Conservation (phyloP, 2,797 vertebrate genomes). For the Peromyscus melanophrys region DNA sequence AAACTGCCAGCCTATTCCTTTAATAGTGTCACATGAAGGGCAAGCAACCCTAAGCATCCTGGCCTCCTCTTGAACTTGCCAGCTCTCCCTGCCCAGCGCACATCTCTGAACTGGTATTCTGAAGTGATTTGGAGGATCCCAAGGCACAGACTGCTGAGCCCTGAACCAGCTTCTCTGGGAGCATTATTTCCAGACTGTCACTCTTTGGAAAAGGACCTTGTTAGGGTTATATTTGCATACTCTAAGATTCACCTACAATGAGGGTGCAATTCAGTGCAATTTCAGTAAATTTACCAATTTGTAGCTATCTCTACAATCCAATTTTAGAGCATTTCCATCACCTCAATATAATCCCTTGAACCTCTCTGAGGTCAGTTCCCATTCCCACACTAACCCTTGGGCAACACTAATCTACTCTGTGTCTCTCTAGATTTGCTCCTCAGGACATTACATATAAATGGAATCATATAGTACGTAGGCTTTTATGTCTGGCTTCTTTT, state of each 20-base stretch:
- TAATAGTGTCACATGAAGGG: not conserved
- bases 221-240: not conserved
- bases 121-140: not conserved
- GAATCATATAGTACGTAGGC: accelerated
- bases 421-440: not conserved
- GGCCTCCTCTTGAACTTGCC: not conserved
- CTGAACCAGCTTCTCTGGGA: not conserved
- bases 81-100: not conserved
- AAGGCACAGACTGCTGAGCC: not conserved
- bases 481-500: constrained; percentile 15
- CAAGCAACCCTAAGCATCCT: no score
- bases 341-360: not conserved
- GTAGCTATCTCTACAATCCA: not conserved
- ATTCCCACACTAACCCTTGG: not conserved
- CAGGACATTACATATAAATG: not conserved
- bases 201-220: not conserved
- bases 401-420: not conserved
- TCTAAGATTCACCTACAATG: not conserved
- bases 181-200: no score
- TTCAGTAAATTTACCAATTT: not conserved
- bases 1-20: not conserved
- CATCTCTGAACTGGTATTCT: not conserved
- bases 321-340: not conserved
- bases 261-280: not conserved
- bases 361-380: not conserved